Evolutionary conservation across 2,797 vertebrate species (phyloP), one percentile per base, ranked within the genome.

Genomic region (Xenops minutus): DNA sequence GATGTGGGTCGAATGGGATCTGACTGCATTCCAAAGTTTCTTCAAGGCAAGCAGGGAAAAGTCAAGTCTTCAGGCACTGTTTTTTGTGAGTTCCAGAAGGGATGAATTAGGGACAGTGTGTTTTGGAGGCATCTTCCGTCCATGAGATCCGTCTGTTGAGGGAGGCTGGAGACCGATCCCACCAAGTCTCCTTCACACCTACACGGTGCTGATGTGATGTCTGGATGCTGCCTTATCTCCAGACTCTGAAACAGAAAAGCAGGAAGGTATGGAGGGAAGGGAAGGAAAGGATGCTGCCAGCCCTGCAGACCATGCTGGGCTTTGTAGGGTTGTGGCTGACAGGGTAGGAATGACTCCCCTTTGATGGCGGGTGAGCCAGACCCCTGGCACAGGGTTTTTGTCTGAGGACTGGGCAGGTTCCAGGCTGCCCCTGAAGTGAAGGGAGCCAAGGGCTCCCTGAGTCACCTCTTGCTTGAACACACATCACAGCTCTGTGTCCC

Each of bases 121-220:
- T 76, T 93, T 68, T 39, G 41, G 74, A 85, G 69, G 39, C 55
- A 73, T 19, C 7, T 73, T 24, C n/a, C 27, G 37, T 43, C 41
- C 19, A 1, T 2, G 12, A 59, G 61, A 85, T 26, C 18, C 3
- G 19, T 27, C 48, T 79, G 23, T 8, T 0, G 1, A 1, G 12
- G 26, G 39, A 24, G 78, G 67, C 21, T 41, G 48, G 44, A 84
- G 23, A 36, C 44, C 2, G 1, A 3, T 81, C 44, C 15, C 36
- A 30, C 32, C 27, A 23, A 43, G 18, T 19, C 27, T 89, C 34
- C 63, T 56, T 62, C 58, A n/a, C 2, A 14, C 23, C 61, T 39
- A 32, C 2, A 1, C 0, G 0, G 30, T 0, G 16, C 56, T 46
- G 61, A 27, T 24, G 23, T 0, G 12, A 26, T 1, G 6, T 29